Percentiles rank a stretch among this genome's conserved stretches.
Evolutionary conservation across 2,113 vertebrate species (phyloP).

Genomic region (Apistogramma diplotaenia): DNA sequence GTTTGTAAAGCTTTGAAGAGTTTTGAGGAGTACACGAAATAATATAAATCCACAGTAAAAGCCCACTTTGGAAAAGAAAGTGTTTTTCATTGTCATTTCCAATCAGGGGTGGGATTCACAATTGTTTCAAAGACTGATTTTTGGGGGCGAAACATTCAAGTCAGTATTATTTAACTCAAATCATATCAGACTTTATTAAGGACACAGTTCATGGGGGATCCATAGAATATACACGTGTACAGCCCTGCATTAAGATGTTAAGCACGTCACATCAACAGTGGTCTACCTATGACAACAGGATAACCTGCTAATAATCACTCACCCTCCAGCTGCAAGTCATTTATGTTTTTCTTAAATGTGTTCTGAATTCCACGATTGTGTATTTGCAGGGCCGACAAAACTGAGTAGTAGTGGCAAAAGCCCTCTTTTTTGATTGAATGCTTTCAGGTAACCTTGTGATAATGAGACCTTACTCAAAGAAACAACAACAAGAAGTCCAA

Average conservation of each 20-base stretch:
- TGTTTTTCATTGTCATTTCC: not conserved
- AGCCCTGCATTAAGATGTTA: not conserved
- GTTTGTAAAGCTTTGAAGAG: not conserved
- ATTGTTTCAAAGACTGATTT: constrained; percentile 28
- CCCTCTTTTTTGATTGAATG: not conserved
- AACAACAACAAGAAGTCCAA: not conserved
- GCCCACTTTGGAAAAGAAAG: not conserved
- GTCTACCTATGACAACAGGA: not conserved
- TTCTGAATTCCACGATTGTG: not conserved
- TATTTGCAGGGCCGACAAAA: not conserved
- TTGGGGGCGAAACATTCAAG: not conserved
- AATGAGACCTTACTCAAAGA: not conserved
- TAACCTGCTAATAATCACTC: not conserved
- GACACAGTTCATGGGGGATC: no score
- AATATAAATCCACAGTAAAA: not conserved
- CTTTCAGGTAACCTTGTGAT: constrained; percentile 4
- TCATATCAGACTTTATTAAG: no score
- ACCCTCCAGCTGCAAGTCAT: not conserved
- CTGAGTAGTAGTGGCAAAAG: not conserved
- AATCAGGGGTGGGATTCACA: not conserved
- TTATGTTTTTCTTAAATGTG: not conserved
- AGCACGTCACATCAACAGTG: not conserved
- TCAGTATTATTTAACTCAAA: not conserved
- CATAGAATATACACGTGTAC: no score
- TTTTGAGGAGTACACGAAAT: not conserved